Conservation (phyloP, 1,140 invertebrate species). For the Bombus pyrosoma region DNA sequence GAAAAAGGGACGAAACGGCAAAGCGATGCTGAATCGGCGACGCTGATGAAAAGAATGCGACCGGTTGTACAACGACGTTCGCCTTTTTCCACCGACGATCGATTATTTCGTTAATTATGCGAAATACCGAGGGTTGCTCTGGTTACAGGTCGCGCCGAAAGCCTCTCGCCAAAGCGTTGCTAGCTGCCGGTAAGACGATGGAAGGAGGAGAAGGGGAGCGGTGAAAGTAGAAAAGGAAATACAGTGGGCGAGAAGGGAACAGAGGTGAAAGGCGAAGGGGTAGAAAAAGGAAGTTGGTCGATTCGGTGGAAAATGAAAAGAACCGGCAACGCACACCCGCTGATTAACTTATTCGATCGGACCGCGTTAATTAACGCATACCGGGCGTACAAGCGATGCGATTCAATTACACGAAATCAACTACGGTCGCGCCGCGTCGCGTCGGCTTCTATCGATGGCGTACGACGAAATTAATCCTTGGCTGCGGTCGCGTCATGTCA, state of each 20-base stretch:
- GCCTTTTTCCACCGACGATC: constrained; percentile 43
- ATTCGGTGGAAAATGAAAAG: constrained; percentile 36
- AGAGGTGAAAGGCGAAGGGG: not conserved
- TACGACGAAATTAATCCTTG: not conserved
- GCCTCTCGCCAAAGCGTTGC: constrained; percentile 34
- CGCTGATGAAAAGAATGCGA: constrained; percentile 25
- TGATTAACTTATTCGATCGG: constrained; percentile 55
- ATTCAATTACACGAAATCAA: constrained; percentile 58
- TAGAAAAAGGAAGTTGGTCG: constrained; percentile 23
- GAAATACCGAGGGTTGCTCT: constrained; percentile 43
- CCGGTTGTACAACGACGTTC: constrained; percentile 47
- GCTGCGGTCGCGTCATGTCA: too few species aligned
- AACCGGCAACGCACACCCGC: constrained; percentile 14
- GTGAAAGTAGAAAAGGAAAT: not conserved
- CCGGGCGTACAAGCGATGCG: constrained; percentile 19
- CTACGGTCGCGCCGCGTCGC: not conserved
- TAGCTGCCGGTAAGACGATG: constrained; percentile 15
- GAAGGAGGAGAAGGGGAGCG: not conserved
- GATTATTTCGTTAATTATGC: constrained; percentile 56
- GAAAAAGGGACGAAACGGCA: too few species aligned
- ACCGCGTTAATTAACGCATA: constrained; percentile 50
- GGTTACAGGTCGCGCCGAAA: constrained; percentile 45
- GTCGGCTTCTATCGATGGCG: not conserved
- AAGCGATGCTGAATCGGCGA: constrained; percentile 2
- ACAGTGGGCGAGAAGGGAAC: not conserved